phyloP scores from a whole-genome alignment of 2,888 invertebrate genomes.

The Diarsia mendica region DNA sequence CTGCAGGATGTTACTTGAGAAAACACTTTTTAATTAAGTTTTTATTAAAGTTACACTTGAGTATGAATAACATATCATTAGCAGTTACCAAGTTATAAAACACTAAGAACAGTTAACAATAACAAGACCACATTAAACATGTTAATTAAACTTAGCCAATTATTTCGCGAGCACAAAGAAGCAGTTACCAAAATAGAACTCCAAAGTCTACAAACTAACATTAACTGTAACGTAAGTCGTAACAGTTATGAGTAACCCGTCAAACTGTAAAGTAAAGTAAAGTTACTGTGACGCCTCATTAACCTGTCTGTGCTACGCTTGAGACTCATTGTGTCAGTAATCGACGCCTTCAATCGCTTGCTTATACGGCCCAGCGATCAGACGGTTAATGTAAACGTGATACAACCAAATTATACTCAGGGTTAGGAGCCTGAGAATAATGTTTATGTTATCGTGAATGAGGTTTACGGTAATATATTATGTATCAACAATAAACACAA shows the following conservation, averaged over 20 bases:
- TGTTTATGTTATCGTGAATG: constrained; percentile 7
- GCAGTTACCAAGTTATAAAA: background rate
- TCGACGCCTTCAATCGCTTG: constrained; percentile 63
- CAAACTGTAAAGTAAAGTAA: constrained; percentile 56
- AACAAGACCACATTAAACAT: constrained; percentile 5
- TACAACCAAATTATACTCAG: constrained; percentile 41
- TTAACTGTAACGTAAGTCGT: constrained; percentile 62
- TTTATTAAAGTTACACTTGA: too few species aligned
- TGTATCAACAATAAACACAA: constrained; percentile 2
- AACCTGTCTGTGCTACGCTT: constrained; percentile 63
- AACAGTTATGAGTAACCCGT: constrained; percentile 60
- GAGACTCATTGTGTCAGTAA: constrained; percentile 66
- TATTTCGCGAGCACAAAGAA: constrained; percentile 11
- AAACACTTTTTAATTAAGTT: too few species aligned
- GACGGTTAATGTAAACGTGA: constrained; percentile 40
- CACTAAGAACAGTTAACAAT: background rate
- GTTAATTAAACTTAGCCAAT: constrained; percentile 34
- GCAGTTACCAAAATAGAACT: constrained; percentile 31
- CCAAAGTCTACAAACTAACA: constrained; percentile 19
- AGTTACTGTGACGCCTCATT: constrained; percentile 67
- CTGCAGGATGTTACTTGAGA: too few species aligned
- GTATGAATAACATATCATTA: too few species aligned
- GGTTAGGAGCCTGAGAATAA: constrained; percentile 16
- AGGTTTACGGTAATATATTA: constrained; percentile 4
- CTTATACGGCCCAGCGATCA: constrained; percentile 56